Percentiles rank a stretch among this genome's conserved stretches.
Conservation (phyloP, 2,113 vertebrate species). For the Psammodynastes pulverulentus region DNA sequence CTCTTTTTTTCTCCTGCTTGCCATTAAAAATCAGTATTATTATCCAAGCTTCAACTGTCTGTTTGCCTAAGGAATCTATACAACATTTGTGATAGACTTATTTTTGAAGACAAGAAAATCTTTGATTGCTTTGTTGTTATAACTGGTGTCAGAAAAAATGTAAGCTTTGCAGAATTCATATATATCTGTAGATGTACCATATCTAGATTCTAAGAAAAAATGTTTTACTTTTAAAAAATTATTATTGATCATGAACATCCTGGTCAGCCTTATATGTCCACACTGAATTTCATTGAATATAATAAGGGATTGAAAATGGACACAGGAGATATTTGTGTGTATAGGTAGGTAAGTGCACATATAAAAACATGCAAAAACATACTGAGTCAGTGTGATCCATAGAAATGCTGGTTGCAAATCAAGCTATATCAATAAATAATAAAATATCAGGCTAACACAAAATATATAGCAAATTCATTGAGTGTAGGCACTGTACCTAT, state of each 20-base stretch:
- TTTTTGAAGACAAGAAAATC: background rate
- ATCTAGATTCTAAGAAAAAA: background rate
- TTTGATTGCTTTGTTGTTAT: background rate
- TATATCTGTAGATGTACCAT: background rate
- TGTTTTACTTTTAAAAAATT: too few relatives aligned
- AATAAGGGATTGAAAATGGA: background rate
- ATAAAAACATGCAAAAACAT: background rate
- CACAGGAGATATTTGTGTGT: background rate
- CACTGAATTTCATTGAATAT: background rate
- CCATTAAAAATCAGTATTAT: background rate
- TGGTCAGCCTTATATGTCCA: background rate
- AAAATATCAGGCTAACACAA: too few relatives aligned
- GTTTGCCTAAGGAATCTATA: background rate
- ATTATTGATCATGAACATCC: background rate
- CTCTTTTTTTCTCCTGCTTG: constrained; percentile 11
- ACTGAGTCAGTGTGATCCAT: background rate
- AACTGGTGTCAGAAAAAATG: background rate
- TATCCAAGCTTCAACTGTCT: background rate
- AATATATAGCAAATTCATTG: background rate
- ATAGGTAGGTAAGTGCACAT: background rate
- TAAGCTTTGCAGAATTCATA: background rate
- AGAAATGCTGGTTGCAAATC: background rate
- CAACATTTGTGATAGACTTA: background rate
- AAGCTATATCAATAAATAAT: background rate
- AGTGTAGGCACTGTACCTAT: background rate